phyloP scores from a whole-genome alignment of 2,797 vertebrate species.

The Triplophysa yarkandensis region DNA sequence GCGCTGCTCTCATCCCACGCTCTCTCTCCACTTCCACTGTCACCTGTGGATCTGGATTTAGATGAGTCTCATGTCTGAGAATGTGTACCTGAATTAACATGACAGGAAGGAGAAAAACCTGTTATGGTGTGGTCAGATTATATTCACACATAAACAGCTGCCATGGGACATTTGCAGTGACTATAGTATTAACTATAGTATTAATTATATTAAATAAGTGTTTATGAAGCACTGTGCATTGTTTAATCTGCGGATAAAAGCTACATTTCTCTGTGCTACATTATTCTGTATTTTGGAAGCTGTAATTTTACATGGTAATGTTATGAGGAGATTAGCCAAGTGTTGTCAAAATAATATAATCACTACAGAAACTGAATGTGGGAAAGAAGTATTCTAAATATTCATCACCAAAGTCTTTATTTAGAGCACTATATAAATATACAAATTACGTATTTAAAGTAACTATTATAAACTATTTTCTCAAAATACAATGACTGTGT shows the following conservation, averaged over 20 bases:
- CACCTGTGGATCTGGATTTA: conserved; percentile 61
- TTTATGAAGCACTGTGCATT: conserved; percentile 16
- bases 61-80: conserved; percentile 60
- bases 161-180: background rate
- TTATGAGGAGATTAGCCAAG: background rate
- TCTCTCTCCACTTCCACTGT: conserved; percentile 56
- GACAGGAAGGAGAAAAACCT: conserved; percentile 8
- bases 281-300: background rate
- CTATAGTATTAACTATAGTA: conserved; percentile 2
- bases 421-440: conserved; percentile 37
- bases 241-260: background rate
- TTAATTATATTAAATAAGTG: background rate
- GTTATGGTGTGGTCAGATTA: background rate
- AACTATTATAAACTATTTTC: conserved; percentile 35
- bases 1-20: conserved; percentile 50
- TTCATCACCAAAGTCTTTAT: conserved; percentile 33
- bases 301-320: background rate
- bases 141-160: background rate
- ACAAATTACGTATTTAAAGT: conserved; percentile 25
- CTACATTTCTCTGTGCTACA: background rate
- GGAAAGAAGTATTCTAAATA: conserved; percentile 26
- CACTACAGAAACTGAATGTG: background rate
- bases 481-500: background rate
- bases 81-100: background rate
- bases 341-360: conserved; percentile 17